Evolutionary conservation across 1,140 invertebrate genomes (phyloP).

Genomic region (Ostrea denselamellosa): DNA sequence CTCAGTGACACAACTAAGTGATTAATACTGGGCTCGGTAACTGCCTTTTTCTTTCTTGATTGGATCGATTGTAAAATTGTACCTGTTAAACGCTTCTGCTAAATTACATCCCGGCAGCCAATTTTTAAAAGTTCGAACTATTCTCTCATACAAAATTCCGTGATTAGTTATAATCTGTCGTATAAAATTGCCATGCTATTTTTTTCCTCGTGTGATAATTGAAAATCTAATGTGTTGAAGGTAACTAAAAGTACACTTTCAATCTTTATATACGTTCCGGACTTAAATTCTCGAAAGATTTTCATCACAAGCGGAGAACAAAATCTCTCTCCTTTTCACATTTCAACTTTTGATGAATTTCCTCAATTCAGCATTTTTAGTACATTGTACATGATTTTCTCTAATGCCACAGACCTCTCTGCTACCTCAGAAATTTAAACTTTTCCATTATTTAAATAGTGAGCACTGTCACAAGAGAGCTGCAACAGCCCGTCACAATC

Average conservation of each 20-base stretch:
- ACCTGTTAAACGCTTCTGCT: neutral
- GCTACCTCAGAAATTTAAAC: no score
- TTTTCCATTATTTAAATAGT: no score
- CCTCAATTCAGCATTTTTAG: no score
- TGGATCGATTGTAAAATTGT: constrained; percentile 38
- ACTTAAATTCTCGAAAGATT: neutral
- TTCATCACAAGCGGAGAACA: no score
- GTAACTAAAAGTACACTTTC: neutral
- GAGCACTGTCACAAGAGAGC: no score
- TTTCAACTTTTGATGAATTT: no score
- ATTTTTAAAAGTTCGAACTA: neutral
- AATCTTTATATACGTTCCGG: neutral
- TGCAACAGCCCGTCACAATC: no score
- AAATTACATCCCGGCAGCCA: neutral
- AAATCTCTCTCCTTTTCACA: no score
- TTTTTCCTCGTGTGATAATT: constrained; percentile 1
- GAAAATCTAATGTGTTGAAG: neutral
- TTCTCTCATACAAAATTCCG: neutral
- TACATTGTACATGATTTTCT: no score
- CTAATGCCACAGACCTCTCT: no score
- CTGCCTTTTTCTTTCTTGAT: neutral
- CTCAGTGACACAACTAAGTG: neutral
- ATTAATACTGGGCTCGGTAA: neutral
- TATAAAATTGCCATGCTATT: neutral
- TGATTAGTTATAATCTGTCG: neutral